A percentile compares a stretch with the other conserved stretches of the same genome.
Evolutionary conservation across 2,888 invertebrate genomes (phyloP).

Genomic region (Merodon equestris): DNA sequence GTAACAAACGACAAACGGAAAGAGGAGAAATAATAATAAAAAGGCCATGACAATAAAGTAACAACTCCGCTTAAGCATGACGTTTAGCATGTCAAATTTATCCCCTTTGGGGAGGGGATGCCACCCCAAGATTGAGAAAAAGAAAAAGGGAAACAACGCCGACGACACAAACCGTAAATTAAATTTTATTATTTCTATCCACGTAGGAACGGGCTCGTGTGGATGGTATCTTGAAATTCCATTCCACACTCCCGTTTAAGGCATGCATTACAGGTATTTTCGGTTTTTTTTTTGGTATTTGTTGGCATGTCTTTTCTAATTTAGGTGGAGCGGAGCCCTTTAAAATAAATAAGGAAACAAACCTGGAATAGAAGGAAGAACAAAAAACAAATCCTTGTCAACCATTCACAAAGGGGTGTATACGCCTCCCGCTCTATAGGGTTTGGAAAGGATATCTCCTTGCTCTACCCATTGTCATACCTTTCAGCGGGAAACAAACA

Average conservation of each 20-base stretch:
- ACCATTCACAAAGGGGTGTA: constrained; percentile 14
- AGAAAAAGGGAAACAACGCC: constrained; percentile 17
- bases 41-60: constrained; percentile 57
- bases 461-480: constrained; percentile 18
- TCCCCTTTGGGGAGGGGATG: neutral
- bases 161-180: constrained; percentile 58
- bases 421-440: no score
- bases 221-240: constrained; percentile 11
- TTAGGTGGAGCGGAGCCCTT: constrained; percentile 11
- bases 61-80: constrained; percentile 57
- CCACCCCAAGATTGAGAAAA: neutral
- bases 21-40: constrained; percentile 19
- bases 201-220: constrained; percentile 24
- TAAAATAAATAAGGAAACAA: constrained; percentile 15
- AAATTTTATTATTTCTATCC: constrained; percentile 60
- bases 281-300: neutral
- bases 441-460: constrained; percentile 10
- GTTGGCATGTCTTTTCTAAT: constrained; percentile 21
- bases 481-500: constrained; percentile 22
- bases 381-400: constrained; percentile 20
- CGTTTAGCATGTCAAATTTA: constrained; percentile 63
- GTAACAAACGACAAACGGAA: constrained; percentile 17
- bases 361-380: no score
- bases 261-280: constrained; percentile 22
- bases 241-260: constrained; percentile 14